phyloP scores from a whole-genome alignment of 92 coral and sea anemone species.

The Epizoanthus ramosus region DNA sequence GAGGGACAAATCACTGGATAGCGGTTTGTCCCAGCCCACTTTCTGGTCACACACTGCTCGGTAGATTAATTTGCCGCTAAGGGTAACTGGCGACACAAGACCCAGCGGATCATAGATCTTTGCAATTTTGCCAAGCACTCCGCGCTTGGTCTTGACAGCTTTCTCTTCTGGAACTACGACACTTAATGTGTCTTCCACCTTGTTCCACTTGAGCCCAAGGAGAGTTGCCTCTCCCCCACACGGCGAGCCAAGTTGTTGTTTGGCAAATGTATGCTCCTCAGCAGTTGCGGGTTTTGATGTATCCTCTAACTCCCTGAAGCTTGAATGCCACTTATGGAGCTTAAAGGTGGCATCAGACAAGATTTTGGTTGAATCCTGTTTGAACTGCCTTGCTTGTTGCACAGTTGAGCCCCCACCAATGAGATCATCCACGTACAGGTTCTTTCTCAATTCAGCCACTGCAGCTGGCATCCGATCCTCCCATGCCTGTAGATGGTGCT shows the following conservation, averaged over 20 bases:
- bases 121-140: conserved; percentile 13
- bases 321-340: conserved; percentile 20
- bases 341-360: conserved; percentile 5
- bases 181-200: conserved; percentile 24
- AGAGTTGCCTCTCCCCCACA: conserved; percentile 12
- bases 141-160: conserved; percentile 26
- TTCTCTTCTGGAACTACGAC: conserved; percentile 27
- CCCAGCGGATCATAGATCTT: conserved; percentile 22
- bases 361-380: background rate
- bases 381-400: background rate
- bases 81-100: background rate
- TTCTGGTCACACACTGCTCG: background rate
- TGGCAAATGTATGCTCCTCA: background rate
- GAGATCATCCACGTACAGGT: conserved; percentile 6
- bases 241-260: conserved; percentile 14
- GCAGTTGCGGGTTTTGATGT: background rate
- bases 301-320: background rate
- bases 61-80: background rate
- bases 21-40: background rate
- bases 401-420: conserved; percentile 20
- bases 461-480: background rate
- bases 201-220: conserved; percentile 41
- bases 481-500: conserved; percentile 8
- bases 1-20: background rate
- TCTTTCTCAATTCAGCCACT: background rate